A percentile compares a stretch with the other conserved stretches of the same genome.
Evolutionary conservation across 2,797 vertebrate species (phyloP).

Genomic region (Cichlasoma orientale): DNA sequence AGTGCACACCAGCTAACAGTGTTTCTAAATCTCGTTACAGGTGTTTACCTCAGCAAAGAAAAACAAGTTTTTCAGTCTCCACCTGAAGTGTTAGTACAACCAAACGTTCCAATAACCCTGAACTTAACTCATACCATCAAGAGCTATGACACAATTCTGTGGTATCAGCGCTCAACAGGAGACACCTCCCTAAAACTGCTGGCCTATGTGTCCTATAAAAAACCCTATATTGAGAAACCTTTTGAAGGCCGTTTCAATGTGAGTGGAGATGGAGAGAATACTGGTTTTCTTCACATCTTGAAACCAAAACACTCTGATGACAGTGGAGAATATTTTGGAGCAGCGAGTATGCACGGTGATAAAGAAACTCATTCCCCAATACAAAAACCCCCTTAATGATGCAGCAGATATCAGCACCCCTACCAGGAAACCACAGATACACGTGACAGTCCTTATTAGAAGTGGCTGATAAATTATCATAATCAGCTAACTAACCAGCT

Average conservation of each 20-base stretch:
- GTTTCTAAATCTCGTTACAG: constrained; percentile 27
- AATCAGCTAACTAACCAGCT: not conserved
- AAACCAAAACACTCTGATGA: constrained; percentile 42
- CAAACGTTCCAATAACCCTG: not conserved
- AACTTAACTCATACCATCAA: constrained; percentile 46
- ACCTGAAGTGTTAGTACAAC: not conserved
- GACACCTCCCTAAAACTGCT: constrained; percentile 48
- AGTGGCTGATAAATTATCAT: too few species aligned
- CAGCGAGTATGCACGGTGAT: constrained; percentile 44
- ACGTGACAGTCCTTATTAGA: not conserved
- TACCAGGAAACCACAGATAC: constrained; percentile 35
- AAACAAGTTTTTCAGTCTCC: constrained; percentile 49
- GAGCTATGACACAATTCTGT: constrained; percentile 57
- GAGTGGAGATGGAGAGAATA: constrained; percentile 60
- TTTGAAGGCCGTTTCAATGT: constrained; percentile 38
- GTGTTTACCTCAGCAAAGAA: constrained; percentile 27
- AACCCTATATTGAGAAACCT: accelerated
- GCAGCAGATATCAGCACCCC: not conserved
- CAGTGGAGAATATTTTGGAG: constrained; percentile 67
- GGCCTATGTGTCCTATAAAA: constrained; percentile 30
- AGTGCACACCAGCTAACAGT: accelerated
- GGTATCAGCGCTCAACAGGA: constrained; percentile 59
- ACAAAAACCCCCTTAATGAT: constrained; percentile 42
- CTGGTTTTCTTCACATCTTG: constrained; percentile 40
- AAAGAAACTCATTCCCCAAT: not conserved